Percentiles rank a stretch among this genome's conserved stretches.
Conservation (phyloP, 2,888 invertebrate species). For the Agriopis leucophaearia region DNA sequence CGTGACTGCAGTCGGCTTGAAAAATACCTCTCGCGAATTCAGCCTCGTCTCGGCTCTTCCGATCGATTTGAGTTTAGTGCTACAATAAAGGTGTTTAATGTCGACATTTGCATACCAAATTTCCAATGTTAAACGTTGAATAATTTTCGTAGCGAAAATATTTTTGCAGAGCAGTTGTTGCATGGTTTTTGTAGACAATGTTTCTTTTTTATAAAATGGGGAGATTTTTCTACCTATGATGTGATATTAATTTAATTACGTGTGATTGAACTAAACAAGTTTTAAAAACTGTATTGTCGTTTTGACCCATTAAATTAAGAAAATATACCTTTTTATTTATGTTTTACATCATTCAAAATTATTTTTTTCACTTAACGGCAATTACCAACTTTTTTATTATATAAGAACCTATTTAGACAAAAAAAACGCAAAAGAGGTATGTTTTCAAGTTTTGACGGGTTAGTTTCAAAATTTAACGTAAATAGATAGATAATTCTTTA, state of each 20-base stretch:
- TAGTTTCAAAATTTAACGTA: neutral
- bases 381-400: no score
- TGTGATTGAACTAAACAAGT: neutral
- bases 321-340: no score
- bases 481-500: no score
- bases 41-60: slow-evolving; percentile 72
- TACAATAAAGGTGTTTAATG: slow-evolving; percentile 78
- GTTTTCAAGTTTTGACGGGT: neutral
- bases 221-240: neutral
- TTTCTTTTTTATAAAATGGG: slow-evolving; percentile 32
- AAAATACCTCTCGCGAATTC: slow-evolving; percentile 77
- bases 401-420: no score
- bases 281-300: neutral
- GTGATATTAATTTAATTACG: neutral
- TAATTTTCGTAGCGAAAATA: slow-evolving; percentile 53
- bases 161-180: slow-evolving; percentile 53
- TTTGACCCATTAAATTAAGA: no score
- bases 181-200: slow-evolving; percentile 42
- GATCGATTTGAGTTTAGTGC: slow-evolving; percentile 82
- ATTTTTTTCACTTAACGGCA: no score
- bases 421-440: no score
- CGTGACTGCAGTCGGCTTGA: slow-evolving; percentile 82
- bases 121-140: slow-evolving; percentile 62
- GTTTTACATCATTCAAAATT: no score
- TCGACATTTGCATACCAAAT: slow-evolving; percentile 74